These are phyloP conservation scores for Nomada flava DNA, from an alignment of 2,888 invertebrate species.

Conservation along the genomic window DNA sequence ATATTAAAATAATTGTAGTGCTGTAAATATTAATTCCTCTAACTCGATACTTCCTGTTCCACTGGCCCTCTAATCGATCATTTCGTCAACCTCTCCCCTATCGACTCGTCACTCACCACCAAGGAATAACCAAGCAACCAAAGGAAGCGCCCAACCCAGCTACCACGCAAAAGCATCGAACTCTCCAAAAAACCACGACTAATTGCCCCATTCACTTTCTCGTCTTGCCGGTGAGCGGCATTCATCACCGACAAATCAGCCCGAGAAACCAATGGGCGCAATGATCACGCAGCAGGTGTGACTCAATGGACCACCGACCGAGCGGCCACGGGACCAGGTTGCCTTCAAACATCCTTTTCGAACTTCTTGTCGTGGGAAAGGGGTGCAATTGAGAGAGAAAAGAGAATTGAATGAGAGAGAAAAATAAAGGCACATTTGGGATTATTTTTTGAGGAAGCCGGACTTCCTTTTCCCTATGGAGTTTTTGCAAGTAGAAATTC, in stretches of 20 bases:
- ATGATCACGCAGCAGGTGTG: conserved; percentile 52
- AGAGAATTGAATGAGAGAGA: neutral
- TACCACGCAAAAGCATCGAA: neutral
- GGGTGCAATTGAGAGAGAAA: neutral
- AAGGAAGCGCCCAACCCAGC: neutral
- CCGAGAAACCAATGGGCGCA: conserved; percentile 32
- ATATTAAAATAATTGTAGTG: no score
- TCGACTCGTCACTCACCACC: neutral
- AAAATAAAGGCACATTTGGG: neutral
- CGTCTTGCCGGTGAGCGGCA: conserved; percentile 1
- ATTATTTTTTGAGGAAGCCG: no score
- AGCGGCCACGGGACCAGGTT: conserved; percentile 11
- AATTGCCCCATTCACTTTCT: conserved; percentile 20
- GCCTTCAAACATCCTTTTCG: conserved; percentile 5
- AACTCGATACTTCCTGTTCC: neutral
- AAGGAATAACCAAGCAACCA: neutral
- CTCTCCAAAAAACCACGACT: conserved; percentile 13
- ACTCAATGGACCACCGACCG: conserved; percentile 44
- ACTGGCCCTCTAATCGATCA: neutral
- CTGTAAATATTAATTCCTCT: no score
- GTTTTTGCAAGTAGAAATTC: no score
- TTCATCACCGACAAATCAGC: conserved; percentile 31
- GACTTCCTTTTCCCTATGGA: no score
- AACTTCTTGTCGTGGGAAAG: neutral
- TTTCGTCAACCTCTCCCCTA: neutral